Evolutionary conservation across 2,888 invertebrate species (phyloP), one percentile per base, ranked within the genome.

Genomic region (Eurytoma californica): DNA sequence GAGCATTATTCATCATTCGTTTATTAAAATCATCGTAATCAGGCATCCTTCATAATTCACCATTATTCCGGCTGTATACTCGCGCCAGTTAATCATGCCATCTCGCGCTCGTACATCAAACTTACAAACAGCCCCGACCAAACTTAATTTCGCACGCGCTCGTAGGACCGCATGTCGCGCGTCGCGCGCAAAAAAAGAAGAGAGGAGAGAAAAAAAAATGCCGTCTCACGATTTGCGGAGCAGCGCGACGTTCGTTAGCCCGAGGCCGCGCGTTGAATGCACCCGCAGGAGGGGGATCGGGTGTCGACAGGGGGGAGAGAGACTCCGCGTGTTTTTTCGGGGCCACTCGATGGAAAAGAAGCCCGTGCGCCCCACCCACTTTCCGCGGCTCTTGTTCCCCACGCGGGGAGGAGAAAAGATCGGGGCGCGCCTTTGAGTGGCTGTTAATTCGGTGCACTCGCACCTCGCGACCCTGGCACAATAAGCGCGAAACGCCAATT

Each of bases 401-500:
- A n/a, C 14, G 28, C 20, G n/a, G 14, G 57, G 7, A 66, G 55
- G 39, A 16, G 76, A 70, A 60, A 77, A 57, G 58, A 58, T 14
- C 18, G 49, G 18, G 58, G 51, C 49, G 20, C 86, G 84, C 84
- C 83, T 82, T 86, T 80, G 86, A 88, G 88, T 87, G 87, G 86
- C 87, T 88, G 87, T 87, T 88, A 88, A 88, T 88, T 87, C 88
- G 86, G 85, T 86, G 84, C 86, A 86, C 86, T 87, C 88, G 86
- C 85, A 82, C 84, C 85, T 85, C 81, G n/a, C 24, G 16, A 18
- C 84, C 85, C 85, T 84, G 84, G 84, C 84, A 87, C 88, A 88
- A 88, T 88, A 87, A 86, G 87, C 86, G 88, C 86, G 88, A 88
- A 88, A 88, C 87, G 88, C 87, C 88, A 88, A 87, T 87, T 88